Percentiles rank a stretch among this genome's conserved stretches.
Conservation (phyloP, 1,140 invertebrate genomes). For the Zaprionus davidi region DNA sequence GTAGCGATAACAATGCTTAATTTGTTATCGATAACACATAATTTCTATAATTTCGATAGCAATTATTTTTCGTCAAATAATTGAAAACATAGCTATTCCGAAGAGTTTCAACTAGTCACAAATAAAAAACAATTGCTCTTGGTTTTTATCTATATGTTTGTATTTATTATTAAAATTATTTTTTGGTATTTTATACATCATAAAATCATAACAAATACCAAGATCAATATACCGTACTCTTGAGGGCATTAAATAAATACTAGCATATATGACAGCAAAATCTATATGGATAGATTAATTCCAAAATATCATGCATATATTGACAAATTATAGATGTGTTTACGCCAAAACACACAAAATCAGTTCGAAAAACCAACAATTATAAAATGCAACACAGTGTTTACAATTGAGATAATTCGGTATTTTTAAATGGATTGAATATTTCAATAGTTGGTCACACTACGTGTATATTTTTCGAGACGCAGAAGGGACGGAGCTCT, state of each 20-base stretch:
- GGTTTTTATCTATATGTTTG: too few species aligned
- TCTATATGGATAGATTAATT: not conserved
- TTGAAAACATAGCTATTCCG: not conserved
- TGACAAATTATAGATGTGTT: not conserved
- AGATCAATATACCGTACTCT: not conserved
- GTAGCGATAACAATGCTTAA: constrained; percentile 34
- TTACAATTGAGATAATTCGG: constrained; percentile 47
- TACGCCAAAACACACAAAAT: not conserved
- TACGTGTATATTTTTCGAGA: constrained; percentile 70
- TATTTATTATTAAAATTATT: not conserved
- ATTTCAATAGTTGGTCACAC: constrained; percentile 43
- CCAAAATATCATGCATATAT: not conserved
- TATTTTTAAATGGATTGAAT: constrained; percentile 26
- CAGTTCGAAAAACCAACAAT: not conserved
- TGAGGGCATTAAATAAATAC: not conserved
- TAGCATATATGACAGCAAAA: not conserved
- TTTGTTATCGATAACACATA: constrained; percentile 23
- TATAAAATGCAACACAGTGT: constrained; percentile 49
- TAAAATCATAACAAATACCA: not conserved
- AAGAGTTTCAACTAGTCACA: not conserved
- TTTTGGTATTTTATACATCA: not conserved
- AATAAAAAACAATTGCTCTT: not conserved
- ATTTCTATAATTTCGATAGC: constrained; percentile 17
- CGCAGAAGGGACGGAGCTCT: constrained; percentile 74
- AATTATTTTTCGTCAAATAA: not conserved